Base-by-base conservation (phyloP, 2,113 vertebrate genomes). In the Mionectes macconnelli region DNA sequence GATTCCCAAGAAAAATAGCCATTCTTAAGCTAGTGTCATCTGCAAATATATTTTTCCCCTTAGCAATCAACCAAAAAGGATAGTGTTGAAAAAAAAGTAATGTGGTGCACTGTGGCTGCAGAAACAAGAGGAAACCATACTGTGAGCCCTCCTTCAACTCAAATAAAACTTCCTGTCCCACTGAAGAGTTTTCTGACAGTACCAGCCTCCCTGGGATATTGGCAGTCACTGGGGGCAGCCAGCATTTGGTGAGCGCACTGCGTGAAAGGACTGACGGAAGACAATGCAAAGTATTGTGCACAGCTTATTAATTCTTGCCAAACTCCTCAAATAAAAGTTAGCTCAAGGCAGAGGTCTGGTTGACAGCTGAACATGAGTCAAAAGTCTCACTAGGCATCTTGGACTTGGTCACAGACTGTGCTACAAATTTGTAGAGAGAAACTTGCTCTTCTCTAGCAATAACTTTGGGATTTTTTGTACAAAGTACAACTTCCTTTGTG, bases 211-310 rank as follows among this genome's bases (percentile, higher is more conserved):
- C 23, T 8, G 81, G 44, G 62, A 72, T 22, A 1, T 30, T 72
- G 74, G 52, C 56, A 72, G 44, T 37, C 39, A 14, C 49, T 23
- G 23, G 87, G 60, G 74, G 62, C 84, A 44, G 56, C 16, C 33
- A 40, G 56, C 0, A 0, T 60, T 59, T 35, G 35, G 35, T 17
- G 74, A 47, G 56, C 1, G 30, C 56, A 4, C 22, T 0, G 1
- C 49, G 8, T 56, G 70, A 50, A 82, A 82, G 49, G 30, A 12
- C 24, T 40, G 53, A 21, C 9, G 53, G 84, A 79, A 93, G 23
- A 82, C 92, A 93, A 87, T 25, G 23, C 16, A 31, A 53, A 57
- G 27, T 4, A 39, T 37, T 95, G 60, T 81, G 87, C 39, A 45
- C 18, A 75, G 47, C 20, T 89, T 78, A 62, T 59, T 67, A 47